Evolutionary conservation across 2,113 vertebrate species (phyloP).

Genomic region (Eretmochelys imbricata): DNA sequence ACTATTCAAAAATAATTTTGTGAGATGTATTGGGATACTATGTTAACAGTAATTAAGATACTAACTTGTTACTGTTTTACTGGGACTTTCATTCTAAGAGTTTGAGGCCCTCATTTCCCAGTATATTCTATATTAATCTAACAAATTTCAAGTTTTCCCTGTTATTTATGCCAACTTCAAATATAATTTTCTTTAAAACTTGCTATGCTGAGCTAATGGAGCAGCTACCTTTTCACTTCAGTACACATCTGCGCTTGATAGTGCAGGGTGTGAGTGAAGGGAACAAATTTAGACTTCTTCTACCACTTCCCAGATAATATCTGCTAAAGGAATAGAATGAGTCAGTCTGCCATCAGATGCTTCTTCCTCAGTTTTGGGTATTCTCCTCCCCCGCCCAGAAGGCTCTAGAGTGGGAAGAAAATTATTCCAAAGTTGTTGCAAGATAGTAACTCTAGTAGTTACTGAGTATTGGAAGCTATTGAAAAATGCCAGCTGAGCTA

Average conservation of each 20-base stretch:
- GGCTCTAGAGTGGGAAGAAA: not conserved
- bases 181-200: not conserved
- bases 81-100: not conserved
- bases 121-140: not conserved
- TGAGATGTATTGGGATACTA: not conserved
- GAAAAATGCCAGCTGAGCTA: not conserved
- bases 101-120: not conserved
- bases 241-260: not conserved
- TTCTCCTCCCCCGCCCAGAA: not conserved
- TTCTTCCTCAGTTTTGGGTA: not conserved
- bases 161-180: not conserved
- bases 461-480: not conserved
- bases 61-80: not conserved
- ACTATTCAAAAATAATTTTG: not conserved
- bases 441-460: not conserved
- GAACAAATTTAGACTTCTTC: not conserved
- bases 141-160: not conserved
- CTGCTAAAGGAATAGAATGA: not conserved
- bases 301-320: not conserved
- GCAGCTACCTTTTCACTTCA: fast-evolving
- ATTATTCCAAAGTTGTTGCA: not conserved
- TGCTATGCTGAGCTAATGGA: not conserved
- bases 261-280: not conserved
- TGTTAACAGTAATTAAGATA: not conserved
- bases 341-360: not conserved